Evolutionary conservation across 2,113 vertebrate species (phyloP), one percentile per base, ranked within the genome.

Genomic region (Pyrgilauda ruficollis): DNA sequence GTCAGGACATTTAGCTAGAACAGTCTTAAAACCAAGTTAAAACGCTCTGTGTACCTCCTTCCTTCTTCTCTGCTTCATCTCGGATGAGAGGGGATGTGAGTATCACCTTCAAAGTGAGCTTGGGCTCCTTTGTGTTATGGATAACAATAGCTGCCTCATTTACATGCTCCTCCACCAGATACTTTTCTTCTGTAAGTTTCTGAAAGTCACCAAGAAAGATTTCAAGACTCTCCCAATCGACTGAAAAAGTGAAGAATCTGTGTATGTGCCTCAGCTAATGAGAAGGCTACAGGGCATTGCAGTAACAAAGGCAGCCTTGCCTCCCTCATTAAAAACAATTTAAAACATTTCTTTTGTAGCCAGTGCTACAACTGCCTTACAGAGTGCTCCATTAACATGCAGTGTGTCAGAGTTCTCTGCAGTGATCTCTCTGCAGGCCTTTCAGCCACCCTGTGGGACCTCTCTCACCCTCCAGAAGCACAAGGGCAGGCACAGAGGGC

Each of bases 151-250:
- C 99, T 15, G 99, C 99, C 95, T 99, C 99, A 31, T 98, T 98
- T 93, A 98, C 87, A 95, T 98, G 98, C 96, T 98, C 98, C 49
- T 98, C 98, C 96, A 99, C 98, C 88, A 99, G 98, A 59, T 99
- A 99, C 90, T 99, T 98, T 94, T 99, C 99, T 96, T 99, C 99
- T 94, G 99, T 99, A 96, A 99, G 98, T 98, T 99, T 99, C 99
- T 99, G 98, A 97, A 97, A 97, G 95, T 97, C 94, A 98, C 52
- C 97, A 97, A 96, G 86, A 96, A 96, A 98, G 69, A 97, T 97
- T 96, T 96, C 82, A 96, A 97, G 97, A 97, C 77, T 75, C 94
- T 80, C 59, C 73, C 18, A 91, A 56, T 96, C 15, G 70, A 43
- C 28, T 76, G 68, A 80, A 84, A 89, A 94, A 62, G 46, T 47